Evolutionary conservation across 1,140 invertebrate genomes (phyloP).

Genomic region (Drosophila oshimai): DNA sequence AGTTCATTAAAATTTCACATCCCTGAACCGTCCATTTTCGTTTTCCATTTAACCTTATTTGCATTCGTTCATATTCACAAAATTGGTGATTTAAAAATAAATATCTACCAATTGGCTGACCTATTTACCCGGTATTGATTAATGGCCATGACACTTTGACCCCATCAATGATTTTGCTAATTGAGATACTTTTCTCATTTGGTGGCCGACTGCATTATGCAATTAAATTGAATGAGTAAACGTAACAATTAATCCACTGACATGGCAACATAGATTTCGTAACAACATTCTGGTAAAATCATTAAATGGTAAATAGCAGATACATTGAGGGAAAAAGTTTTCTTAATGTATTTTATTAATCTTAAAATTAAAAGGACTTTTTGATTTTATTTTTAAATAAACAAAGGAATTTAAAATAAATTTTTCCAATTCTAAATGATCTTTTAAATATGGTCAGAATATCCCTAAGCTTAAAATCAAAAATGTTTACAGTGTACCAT

Average conservation of each 20-base stretch:
- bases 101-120: slow-evolving; percentile 28
- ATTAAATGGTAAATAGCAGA: slow-evolving; percentile 1
- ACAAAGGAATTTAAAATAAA: no score
- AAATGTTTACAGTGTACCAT: not conserved
- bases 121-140: slow-evolving; percentile 24
- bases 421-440: no score
- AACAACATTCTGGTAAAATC: slow-evolving; percentile 36
- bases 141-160: slow-evolving; percentile 17
- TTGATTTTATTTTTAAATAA: no score
- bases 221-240: slow-evolving; percentile 59
- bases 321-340: not conserved
- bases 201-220: slow-evolving; percentile 32
- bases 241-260: slow-evolving; percentile 66
- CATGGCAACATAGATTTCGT: slow-evolving; percentile 59
- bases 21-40: slow-evolving; percentile 1
- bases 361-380: not conserved
- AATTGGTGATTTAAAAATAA: slow-evolving; percentile 19
- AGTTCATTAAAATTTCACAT: slow-evolving; percentile 68
- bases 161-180: slow-evolving; percentile 28
- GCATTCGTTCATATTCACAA: slow-evolving; percentile 13
- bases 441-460: no score
- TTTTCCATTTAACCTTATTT: slow-evolving; percentile 4
- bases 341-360: not conserved
- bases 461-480: not conserved
- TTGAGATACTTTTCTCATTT: slow-evolving; percentile 52